Percentiles rank a stretch among this genome's conserved stretches.
phyloP scores from a whole-genome alignment of 1,140 invertebrate species.

The Nylanderia fulva region DNA sequence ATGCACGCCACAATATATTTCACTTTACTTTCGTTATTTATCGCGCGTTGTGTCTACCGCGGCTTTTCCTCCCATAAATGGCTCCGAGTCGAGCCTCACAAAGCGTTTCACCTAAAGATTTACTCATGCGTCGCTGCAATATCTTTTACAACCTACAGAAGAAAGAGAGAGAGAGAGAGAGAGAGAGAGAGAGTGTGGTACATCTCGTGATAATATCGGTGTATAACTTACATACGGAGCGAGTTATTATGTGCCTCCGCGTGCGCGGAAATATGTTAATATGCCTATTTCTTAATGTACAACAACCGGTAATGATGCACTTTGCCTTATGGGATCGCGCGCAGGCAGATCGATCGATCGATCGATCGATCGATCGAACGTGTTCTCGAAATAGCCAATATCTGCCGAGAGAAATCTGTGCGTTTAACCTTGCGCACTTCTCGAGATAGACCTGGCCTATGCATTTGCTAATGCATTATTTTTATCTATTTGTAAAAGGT shows the following conservation, averaged over 20 bases:
- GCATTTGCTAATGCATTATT: too few species aligned
- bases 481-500: too few species aligned
- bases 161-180: not conserved
- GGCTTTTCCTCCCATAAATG: conserved; percentile 10
- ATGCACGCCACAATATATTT: not conserved
- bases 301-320: conserved; percentile 68
- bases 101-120: conserved; percentile 27
- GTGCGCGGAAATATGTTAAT: conserved; percentile 61
- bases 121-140: conserved; percentile 26
- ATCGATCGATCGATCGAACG: conserved; percentile 27
- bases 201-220: conserved; percentile 49
- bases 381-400: conserved; percentile 28
- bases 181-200: not conserved
- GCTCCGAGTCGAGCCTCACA: not conserved
- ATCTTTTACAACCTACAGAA: conserved; percentile 17
- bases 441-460: not conserved
- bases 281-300: conserved; percentile 60
- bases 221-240: conserved; percentile 23
- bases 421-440: conserved; percentile 27
- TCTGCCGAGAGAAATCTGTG: not conserved
- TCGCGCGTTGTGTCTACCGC: conserved; percentile 27
- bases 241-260: conserved; percentile 56
- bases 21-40: conserved; percentile 37
- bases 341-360: not conserved
- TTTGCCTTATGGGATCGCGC: conserved; percentile 63